These are phyloP conservation scores for Tonatia bakeri DNA, from an alignment of 2,113 vertebrate species.

Conservation along the genomic window DNA sequence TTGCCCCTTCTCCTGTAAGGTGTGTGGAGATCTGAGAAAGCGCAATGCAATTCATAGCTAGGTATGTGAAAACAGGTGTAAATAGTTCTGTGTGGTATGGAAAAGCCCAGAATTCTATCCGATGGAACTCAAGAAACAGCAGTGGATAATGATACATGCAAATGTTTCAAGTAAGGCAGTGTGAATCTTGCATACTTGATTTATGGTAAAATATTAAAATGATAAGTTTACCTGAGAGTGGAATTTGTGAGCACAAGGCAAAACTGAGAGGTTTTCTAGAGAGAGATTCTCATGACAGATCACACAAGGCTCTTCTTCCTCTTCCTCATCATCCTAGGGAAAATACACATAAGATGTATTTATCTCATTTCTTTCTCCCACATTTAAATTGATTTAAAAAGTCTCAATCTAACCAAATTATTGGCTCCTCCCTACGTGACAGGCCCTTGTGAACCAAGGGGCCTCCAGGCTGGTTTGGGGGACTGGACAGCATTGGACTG, in stretches of 20 bases:
- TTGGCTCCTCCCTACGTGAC: constrained; percentile 57
- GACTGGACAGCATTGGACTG: constrained; percentile 7
- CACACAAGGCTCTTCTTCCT: constrained; percentile 74
- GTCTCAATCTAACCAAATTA: constrained; percentile 51
- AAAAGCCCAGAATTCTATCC: neutral
- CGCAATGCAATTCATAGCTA: neutral
- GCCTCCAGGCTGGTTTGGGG: constrained; percentile 3
- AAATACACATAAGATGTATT: neutral
- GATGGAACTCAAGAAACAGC: neutral
- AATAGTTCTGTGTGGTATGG: neutral
- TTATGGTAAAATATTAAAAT: constrained; percentile 24
- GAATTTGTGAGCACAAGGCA: constrained; percentile 76
- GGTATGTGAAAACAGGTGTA: neutral
- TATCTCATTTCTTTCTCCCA: neutral
- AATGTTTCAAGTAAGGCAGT: neutral
- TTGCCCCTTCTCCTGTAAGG: neutral
- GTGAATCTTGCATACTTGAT: neutral
- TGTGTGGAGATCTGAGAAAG: neutral
- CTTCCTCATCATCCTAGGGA: constrained; percentile 52
- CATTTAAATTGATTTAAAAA: neutral
- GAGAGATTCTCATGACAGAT: constrained; percentile 75
- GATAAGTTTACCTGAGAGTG: constrained; percentile 68
- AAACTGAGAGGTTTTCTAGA: constrained; percentile 69
- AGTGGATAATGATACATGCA: neutral
- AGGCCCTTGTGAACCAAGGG: constrained; percentile 46